Base-by-base conservation (phyloP, 2,888 invertebrate species). In the Deilephila porcellus region DNA sequence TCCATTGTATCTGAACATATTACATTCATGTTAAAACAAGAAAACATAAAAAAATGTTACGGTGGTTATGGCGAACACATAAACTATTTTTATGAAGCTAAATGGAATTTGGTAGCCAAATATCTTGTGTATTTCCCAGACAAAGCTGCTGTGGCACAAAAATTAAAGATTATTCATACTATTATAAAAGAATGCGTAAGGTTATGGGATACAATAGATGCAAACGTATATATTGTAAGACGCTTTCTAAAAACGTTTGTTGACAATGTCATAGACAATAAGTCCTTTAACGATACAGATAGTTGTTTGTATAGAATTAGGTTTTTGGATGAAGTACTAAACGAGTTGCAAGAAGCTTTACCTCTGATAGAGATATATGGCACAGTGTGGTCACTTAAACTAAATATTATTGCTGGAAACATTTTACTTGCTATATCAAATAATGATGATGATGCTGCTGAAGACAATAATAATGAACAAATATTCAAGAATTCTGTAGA, bases 1-100 rank as follows among this genome's bases (percentile, higher is more conserved):
- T 71, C 37, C 59, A 85, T 91, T 53, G 76, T 89, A 52, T 76
- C 86, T 45, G 80, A 84, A 7, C 85, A 88, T 72, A 71, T 90
- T 25, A 73, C 77, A 52, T 75, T 74, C 19, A 78, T 81, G 76
- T 79, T 88, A 62, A 72, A 52, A 29, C 74, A 79, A 56, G 76
- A 80, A 70, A 71, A 80, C 60, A 75, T 80, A 6, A 53, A 64
- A 60, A 67, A 14, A 72, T n/a, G 62, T 62, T 62, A 74, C 37
- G 71, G 14, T 73, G 20, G 62, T 62, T 62, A 73, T 52, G 71
- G 75, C 45, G 74, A 60, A 25, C 4, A 56, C 4, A 79, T 79
- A 45, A 45, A 74, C 17, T 8, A 63, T 60, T 78, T 88, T 45
- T 75, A 81, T 11, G 32, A 76, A 25, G 79, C 77, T 0, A 87